Evolutionary conservation across 2,797 vertebrate genomes (phyloP).

Genomic region (Euphonia xanthogaster): DNA sequence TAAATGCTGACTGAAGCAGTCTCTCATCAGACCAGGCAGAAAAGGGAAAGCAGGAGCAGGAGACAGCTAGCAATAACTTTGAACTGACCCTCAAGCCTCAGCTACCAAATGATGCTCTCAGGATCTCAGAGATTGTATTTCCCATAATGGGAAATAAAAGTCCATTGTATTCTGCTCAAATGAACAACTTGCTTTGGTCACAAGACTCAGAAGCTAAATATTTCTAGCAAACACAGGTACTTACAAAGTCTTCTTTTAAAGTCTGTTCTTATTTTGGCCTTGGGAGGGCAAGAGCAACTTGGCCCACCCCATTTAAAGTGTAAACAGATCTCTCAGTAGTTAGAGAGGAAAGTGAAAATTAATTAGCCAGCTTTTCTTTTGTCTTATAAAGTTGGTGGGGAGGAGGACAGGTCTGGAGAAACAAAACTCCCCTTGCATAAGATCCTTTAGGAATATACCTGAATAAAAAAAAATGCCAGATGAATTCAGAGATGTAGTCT

Average conservation of each 20-base stretch:
- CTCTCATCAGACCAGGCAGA: background rate
- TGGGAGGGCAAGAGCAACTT: conserved; percentile 34
- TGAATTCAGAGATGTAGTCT: background rate
- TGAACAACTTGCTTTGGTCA: conserved; percentile 34
- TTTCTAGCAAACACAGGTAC: conserved; percentile 38
- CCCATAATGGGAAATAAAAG: conserved; percentile 65
- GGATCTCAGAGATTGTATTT: conserved; percentile 52
- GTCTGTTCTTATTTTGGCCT: background rate
- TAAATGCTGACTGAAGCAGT: conserved; percentile 15
- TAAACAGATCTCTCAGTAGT: background rate
- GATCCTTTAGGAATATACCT: background rate
- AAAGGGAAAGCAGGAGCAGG: background rate
- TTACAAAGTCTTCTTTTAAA: conserved; percentile 35
- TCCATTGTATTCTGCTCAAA: conserved; percentile 38
- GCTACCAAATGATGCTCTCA: background rate
- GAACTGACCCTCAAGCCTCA: conserved; percentile 44
- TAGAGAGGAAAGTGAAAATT: background rate
- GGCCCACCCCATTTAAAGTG: background rate
- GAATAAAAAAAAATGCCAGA: background rate
- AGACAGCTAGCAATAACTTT: conserved; percentile 45
- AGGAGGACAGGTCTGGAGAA: background rate
- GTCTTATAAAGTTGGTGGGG: background rate
- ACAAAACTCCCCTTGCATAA: conserved; percentile 17
- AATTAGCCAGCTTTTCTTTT: conserved; percentile 6
- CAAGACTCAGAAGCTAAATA: conserved; percentile 35